Conservation (phyloP, 2,888 invertebrate genomes). For the Xylocampa areola region DNA sequence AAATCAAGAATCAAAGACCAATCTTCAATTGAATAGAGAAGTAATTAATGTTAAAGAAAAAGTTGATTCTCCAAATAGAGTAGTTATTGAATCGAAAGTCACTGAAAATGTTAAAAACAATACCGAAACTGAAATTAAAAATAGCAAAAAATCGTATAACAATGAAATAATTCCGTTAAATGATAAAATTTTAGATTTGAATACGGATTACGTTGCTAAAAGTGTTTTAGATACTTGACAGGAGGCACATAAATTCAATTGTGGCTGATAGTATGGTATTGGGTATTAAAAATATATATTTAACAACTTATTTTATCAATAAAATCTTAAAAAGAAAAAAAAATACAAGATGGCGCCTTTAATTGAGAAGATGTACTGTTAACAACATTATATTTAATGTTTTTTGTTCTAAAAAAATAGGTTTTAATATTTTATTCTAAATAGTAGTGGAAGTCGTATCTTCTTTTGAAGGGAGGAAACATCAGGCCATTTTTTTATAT, state of each 20-base stretch:
- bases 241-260: neutral
- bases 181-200: conserved; percentile 32
- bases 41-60: too few species aligned
- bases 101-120: conserved; percentile 2
- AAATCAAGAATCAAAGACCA: too few species aligned
- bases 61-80: neutral
- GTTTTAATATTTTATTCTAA: neutral
- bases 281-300: conserved; percentile 22
- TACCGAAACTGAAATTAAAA: neutral
- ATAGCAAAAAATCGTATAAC: neutral
- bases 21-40: too few species aligned
- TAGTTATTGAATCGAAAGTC: neutral
- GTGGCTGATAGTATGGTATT: conserved; percentile 20
- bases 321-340: neutral
- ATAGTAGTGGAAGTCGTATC: too few species aligned
- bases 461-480: too few species aligned
- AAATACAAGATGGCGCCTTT: neutral
- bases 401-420: neutral
- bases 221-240: conserved; percentile 51
- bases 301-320: too few species aligned
- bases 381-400: neutral
- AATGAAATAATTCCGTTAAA: conserved; percentile 25
- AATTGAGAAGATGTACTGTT: neutral
- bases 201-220: conserved; percentile 17
- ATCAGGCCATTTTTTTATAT: too few species aligned